Evolutionary conservation across 1,140 invertebrate genomes (phyloP), one percentile per base, ranked within the genome.

Genomic region (Hyphantria cunea): DNA sequence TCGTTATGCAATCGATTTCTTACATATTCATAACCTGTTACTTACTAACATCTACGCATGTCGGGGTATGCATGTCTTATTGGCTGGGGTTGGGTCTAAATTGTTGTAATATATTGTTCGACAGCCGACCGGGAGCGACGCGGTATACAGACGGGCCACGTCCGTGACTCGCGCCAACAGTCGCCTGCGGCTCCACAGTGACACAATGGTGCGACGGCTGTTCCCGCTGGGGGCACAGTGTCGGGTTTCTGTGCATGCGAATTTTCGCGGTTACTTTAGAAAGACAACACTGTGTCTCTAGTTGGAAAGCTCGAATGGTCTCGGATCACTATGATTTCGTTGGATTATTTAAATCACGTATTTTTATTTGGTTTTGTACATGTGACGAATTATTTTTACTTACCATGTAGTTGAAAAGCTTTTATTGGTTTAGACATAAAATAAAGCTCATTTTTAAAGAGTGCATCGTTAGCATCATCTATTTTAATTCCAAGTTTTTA

Each of bases 181-280:
- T 13, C 68, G 68, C 1, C 73, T 72, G 63, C 68, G 76, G 2
- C 75, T 77, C 32, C 77, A 80, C 76, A 76, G 71, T 64, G 82
- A 80, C 55, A 78, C 76, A 42, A 75, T 68, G 74, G 80, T 80
- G 76, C 76, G 64, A 48, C 39, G 55, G 37, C 42, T 32, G 0
- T n/a, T 34, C 48, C 48, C 17, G 37, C 17, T 51, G 25, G 56
- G 45, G 47, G 9, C 56, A 50, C 45, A 59, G 11, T 9, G 45
- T 49, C 45, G 47, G 10, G 11, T 44, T 37, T 58, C 32, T 58
- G 33, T 49, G 0, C 9, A 12, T 6, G 12, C 45, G 45, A 48
- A 3, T 2, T 3, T 39, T 44, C 41, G 41, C 12, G 41, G 12
- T 13, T 12, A 3, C 17, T 51, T 61, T 44, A 17, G 33, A 56